Evolutionary conservation across 2,888 invertebrate genomes (phyloP), one percentile per base, ranked within the genome.

Genomic region (Acronicta psi): DNA sequence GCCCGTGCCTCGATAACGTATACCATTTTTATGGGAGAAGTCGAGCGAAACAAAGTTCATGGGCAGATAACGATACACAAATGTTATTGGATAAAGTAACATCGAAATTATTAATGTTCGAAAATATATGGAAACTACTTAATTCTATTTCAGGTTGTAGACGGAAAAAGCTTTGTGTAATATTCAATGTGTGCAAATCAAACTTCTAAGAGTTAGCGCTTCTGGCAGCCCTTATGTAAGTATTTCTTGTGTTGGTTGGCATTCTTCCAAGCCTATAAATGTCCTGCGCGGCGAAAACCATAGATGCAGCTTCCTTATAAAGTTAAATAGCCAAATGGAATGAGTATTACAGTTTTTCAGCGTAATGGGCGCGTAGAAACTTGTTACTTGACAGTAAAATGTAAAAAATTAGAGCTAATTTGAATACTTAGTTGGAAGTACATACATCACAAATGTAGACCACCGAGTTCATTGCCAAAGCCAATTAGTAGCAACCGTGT

Each of bases 191-290:
- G 57, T 59, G 62, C 56, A 62, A 69, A 69, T 53, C 51, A 46
- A 49, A 56, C 56, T 60, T 58, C 40, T 58, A 56, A 61, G 53
- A 64, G 60, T 72, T 63, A 63, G 53, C 59, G 37, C 67, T 71
- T 63, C 69, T 66, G 60, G 71, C 77, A 72, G 66, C 60, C 83
- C 75, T 85, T 83, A 83, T 81, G 82, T 82, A 83, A 87, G 84
- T 74, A 77, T 73, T 79, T 76, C 77, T 79, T 65, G 74, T 73
- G 72, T 77, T 62, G 69, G 72, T 81, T 91, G 92, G 91, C 90
- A 80, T 73, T 69, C 69, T 66, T 83, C 91, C 92, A 91, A 84
- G 71, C 73, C 88, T 89, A 89, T 91, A 85, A 88, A 85, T 80
- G 87, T 84, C 80, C 80, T 80, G 75, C 66, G 75, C 79, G 75